Conservation (phyloP, 2,888 invertebrate species). For the Pelosia muscerda region DNA sequence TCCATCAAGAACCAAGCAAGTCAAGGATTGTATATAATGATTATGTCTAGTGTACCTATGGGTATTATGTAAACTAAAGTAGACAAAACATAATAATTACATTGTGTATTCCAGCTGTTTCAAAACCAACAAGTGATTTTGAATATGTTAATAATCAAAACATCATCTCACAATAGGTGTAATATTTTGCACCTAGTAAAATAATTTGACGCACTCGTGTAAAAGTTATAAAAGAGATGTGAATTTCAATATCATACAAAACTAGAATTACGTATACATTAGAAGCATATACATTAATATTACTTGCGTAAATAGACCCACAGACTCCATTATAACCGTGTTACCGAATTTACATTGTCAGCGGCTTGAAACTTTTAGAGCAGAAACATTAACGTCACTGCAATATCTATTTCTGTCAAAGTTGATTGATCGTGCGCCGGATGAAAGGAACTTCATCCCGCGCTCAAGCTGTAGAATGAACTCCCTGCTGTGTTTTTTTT, state of each 20-base stretch:
- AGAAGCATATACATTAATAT: too few species aligned
- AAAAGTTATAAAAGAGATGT: conserved; percentile 1
- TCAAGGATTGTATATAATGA: background rate
- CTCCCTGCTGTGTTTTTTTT: too few species aligned
- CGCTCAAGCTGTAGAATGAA: too few species aligned
- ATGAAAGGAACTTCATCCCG: too few species aligned
- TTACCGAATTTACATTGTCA: too few species aligned
- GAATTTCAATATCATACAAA: background rate
- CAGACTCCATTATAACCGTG: too few species aligned
- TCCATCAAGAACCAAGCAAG: too few species aligned
- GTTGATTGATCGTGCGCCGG: too few species aligned
- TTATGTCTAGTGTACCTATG: background rate
- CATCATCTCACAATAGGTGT: background rate
- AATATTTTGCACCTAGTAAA: background rate
- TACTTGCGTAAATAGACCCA: too few species aligned
- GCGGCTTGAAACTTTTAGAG: too few species aligned
- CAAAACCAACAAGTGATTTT: background rate
- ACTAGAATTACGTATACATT: background rate
- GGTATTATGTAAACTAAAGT: background rate
- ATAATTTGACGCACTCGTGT: background rate
- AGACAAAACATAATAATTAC: conserved; percentile 1
- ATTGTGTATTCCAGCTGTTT: background rate
- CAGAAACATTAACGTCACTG: too few species aligned
- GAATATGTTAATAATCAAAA: conserved; percentile 1
- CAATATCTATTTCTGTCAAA: too few species aligned